phyloP scores from a whole-genome alignment of 2,888 invertebrate species.

The Habroteleia sp. region DNA sequence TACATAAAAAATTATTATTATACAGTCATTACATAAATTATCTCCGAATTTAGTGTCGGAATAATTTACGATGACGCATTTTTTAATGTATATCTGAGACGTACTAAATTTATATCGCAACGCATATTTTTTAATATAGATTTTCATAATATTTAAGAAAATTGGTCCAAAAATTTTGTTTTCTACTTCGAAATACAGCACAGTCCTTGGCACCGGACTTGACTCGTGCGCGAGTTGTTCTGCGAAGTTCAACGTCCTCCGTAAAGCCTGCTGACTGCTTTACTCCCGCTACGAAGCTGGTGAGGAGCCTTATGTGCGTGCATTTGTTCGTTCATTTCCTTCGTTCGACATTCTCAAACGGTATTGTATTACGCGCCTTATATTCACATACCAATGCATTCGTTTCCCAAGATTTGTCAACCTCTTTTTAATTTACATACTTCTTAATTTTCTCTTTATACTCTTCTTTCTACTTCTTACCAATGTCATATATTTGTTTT shows the following conservation, averaged over 20 bases:
- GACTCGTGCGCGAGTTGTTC: slow-evolving; percentile 50
- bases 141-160: too few relatives aligned
- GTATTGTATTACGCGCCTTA: slow-evolving; percentile 61
- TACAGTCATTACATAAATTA: too few relatives aligned
- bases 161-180: slow-evolving; percentile 19
- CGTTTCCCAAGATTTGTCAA: slow-evolving; percentile 55
- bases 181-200: slow-evolving; percentile 39
- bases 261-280: slow-evolving; percentile 58
- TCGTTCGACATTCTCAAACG: slow-evolving; percentile 59
- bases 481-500: too few relatives aligned
- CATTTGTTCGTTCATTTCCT: slow-evolving; percentile 56
- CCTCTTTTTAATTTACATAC: slow-evolving; percentile 27
- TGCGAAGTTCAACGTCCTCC: slow-evolving; percentile 60
- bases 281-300: slow-evolving; percentile 50
- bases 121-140: too few relatives aligned
- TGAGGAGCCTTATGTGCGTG: slow-evolving; percentile 54
- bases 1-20: too few relatives aligned
- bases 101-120: too few relatives aligned
- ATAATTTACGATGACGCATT: too few relatives aligned
- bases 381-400: slow-evolving; percentile 55
- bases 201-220: slow-evolving; percentile 58
- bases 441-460: slow-evolving; percentile 7
- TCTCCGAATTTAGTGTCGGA: too few relatives aligned
- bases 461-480: too few relatives aligned
- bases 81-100: too few relatives aligned